These are phyloP conservation scores for Babylonia areolata DNA, from an alignment of 1,140 invertebrate genomes.

Conservation along the genomic window DNA sequence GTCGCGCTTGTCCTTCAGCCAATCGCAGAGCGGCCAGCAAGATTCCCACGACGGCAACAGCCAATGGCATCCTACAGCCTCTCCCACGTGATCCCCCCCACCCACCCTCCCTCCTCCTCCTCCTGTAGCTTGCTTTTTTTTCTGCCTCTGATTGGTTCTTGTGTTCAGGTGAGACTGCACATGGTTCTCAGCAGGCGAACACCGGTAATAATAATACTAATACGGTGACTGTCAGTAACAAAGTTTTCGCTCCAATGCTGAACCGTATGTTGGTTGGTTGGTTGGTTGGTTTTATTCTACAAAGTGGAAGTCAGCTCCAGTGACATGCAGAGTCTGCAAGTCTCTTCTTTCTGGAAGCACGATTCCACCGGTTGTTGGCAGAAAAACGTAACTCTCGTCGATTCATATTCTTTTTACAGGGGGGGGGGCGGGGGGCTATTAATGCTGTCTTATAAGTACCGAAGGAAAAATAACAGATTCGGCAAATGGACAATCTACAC, in stretches of 20 bases:
- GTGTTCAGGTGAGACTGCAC: background rate
- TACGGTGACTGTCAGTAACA: background rate
- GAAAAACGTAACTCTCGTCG: no score
- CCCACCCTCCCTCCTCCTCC: no score
- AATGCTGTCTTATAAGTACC: no score
- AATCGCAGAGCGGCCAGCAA: background rate
- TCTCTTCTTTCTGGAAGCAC: no score
- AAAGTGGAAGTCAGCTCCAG: background rate
- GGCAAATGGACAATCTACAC: no score
- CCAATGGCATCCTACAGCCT: background rate
- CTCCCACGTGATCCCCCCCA: background rate
- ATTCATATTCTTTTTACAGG: no score
- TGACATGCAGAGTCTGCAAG: background rate
- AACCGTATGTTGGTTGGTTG: background rate
- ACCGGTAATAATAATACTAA: background rate
- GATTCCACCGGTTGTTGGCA: no score
- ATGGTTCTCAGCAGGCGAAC: background rate
- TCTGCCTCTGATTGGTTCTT: background rate
- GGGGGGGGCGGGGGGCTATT: no score
- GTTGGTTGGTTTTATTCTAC: background rate
- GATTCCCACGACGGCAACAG: background rate
- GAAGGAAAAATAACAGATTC: no score
- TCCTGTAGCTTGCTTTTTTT: no score
- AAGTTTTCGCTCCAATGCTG: background rate
- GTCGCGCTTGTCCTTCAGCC: conserved; percentile 83